Evolutionary conservation across 2,888 invertebrate genomes (phyloP), one percentile per base, ranked within the genome.

Genomic region (Eristalinus sepulchralis): DNA sequence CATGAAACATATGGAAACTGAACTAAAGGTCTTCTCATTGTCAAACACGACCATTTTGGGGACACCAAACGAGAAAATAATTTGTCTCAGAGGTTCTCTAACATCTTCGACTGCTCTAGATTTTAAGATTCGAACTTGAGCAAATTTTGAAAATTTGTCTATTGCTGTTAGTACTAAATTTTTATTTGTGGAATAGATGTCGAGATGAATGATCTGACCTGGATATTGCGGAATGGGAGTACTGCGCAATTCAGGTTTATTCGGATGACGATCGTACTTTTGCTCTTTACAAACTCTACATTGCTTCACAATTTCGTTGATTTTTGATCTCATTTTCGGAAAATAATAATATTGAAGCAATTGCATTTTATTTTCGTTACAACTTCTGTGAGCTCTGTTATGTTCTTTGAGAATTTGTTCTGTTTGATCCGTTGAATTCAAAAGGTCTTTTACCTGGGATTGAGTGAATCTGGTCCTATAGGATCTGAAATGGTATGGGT

Each of bases 181-280:
- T 53, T 36, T 63, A n/a, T 78, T 9, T 0, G 70, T 78, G 0
- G 64, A 63, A 11, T 71, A 71, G 8, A 71, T 71, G 8, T 83
- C 77, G 1, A 83, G 34, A 27, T 77, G 77, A 1, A 76, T 9
- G 20, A 82, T 77, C 22, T n/a, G n/a, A n/a, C n/a, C n/a, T n/a
- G n/a, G n/a, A n/a, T n/a, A n/a, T n/a, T n/a, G n/a, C n/a, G n/a
- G n/a, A n/a, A n/a, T n/a, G n/a, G n/a, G n/a, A n/a, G n/a, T n/a
- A n/a, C n/a, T n/a, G n/a, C n/a, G n/a, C n/a, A 75, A 24, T 64
- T 82, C n/a, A 0, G 76, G 71, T 60, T 82, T 71, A 4, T 76
- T 71, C 0, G 60, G 60, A 8, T 68, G 78, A 1, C 68, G 67
- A 10, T 77, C 83, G 20, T 72, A 77, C 27, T 83, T 83, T 31